Conservation (phyloP, 2,888 invertebrate genomes). For the Eristalinus sepulchralis region DNA sequence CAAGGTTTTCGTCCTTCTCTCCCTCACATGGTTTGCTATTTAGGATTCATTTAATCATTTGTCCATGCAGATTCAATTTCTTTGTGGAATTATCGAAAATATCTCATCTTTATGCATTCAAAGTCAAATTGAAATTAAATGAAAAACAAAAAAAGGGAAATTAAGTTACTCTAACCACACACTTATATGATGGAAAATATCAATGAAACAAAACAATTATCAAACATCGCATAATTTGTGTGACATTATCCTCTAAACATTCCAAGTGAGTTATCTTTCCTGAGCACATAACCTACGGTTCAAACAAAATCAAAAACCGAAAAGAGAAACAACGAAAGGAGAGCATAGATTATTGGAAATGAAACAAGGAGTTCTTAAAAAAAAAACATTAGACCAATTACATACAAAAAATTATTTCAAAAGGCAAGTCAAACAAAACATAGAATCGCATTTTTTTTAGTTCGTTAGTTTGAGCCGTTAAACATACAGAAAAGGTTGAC, state of each 20-base stretch:
- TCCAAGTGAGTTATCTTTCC: conserved; percentile 56
- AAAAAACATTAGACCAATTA: conserved; percentile 53
- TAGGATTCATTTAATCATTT: not conserved
- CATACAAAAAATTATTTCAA: conserved; percentile 33
- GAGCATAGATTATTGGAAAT: conserved; percentile 17
- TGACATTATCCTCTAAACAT: conserved; percentile 68
- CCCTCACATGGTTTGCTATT: no score
- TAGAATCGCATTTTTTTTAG: conserved; percentile 26
- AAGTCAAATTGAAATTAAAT: conserved; percentile 6
- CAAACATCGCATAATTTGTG: conserved; percentile 38
- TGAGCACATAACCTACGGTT: conserved; percentile 21
- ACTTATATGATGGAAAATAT: not conserved
- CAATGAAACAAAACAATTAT: conserved; percentile 13
- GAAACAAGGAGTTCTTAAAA: not conserved
- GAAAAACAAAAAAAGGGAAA: not conserved
- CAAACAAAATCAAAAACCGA: not conserved
- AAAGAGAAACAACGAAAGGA: not conserved
- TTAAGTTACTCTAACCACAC: conserved; percentile 2
- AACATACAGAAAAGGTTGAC: conserved; percentile 17
- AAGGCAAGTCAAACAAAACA: conserved; percentile 41
- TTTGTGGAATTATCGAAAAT: not conserved
- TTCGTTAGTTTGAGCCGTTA: not conserved
- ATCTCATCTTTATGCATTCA: conserved; percentile 40
- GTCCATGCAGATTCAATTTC: not conserved
- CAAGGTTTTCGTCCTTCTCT: no score